These are phyloP conservation scores for Drosophila mayri DNA, from an alignment of 1,140 invertebrate genomes.

Conservation along the genomic window DNA sequence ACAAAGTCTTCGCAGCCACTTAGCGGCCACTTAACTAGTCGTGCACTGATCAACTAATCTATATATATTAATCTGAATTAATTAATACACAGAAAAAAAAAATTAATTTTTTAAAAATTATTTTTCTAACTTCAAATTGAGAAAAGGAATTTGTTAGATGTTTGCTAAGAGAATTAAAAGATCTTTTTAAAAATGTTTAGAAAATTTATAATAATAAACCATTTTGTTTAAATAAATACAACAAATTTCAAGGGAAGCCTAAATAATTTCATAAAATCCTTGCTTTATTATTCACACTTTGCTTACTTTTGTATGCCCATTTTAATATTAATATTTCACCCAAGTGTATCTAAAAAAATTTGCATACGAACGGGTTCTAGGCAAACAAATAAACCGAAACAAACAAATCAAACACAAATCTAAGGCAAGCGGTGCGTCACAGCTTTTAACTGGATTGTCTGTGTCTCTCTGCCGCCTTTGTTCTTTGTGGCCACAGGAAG, in stretches of 20 bases:
- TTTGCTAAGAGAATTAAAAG: not conserved
- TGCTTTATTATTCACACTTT: too few species aligned
- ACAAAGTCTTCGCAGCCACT: constrained; percentile 36
- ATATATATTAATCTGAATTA: not conserved
- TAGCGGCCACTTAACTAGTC: constrained; percentile 54
- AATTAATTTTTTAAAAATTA: not conserved
- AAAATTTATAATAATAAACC: not conserved
- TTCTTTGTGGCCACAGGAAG: constrained; percentile 48
- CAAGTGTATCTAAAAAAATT: constrained; percentile 19
- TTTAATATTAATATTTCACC: not conserved
- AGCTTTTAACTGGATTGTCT: constrained; percentile 23
- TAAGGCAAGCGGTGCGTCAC: constrained; percentile 22
- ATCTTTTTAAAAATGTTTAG: too few species aligned
- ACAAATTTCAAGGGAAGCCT: not conserved
- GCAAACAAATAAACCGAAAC: constrained; percentile 44
- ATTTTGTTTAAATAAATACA: not conserved
- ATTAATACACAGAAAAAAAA: not conserved
- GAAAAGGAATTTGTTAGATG: not conserved
- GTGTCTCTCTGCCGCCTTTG: constrained; percentile 10
- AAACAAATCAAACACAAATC: constrained; percentile 32
- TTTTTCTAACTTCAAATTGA: not conserved
- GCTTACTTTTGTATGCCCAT: too few species aligned
- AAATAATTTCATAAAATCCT: too few species aligned
- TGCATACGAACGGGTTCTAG: constrained; percentile 36
- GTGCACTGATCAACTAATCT: constrained; percentile 26